Evolutionary conservation across 35 echinoderm and acorn worm genomes (phyloP), one percentile per base, ranked within the genome.

Genomic region (Strongylocentrotus purpuratus): DNA sequence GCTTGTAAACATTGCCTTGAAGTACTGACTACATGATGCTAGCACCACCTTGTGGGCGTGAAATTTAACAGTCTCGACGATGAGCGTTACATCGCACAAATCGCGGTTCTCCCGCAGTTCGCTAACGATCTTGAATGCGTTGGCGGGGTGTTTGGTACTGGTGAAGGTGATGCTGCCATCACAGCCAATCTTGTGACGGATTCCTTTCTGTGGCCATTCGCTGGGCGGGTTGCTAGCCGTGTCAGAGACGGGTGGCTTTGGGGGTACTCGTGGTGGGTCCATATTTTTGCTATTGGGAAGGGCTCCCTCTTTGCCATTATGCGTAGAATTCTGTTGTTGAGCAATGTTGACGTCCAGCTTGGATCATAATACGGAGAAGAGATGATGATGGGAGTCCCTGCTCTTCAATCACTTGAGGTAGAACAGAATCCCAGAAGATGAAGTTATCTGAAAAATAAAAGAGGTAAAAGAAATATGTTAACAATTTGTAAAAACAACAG

Each of bases 1-100:
- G 58, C 95, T 94, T 25, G 98, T 99, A 70, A 99, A 97, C 98
- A 99, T 99, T 5, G 97, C 98, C 89, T 96, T 97, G 85, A 99
- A 99, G 86, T 99, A 99, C 17, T 96, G 98, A 94, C 98, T 99
- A 65, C 95, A 97, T 28, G 98, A 97, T 20, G 97, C 98, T 31
- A 99, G 91, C 48, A 99, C 98, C 7, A 96, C 97, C 90, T 97
- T 95, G 88, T 99, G 98, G 11, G 96, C 98, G 28, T 97, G 85
- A 70, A 99, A 99, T 90, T 97, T 96, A 9, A 97, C 95, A 31
- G 96, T 96, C 45, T 97, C 98, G 20, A 99, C 98, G 0, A 96
- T 94, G 4, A 99, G 94, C 31, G 95, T 96, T n/a, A 99, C 94
- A 86, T 99, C 98, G 86, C 98, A 99, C 55, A 99, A 88, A 47